Evolutionary conservation across 1,140 invertebrate species (phyloP).

Genomic region (Diorhabda elongata): DNA sequence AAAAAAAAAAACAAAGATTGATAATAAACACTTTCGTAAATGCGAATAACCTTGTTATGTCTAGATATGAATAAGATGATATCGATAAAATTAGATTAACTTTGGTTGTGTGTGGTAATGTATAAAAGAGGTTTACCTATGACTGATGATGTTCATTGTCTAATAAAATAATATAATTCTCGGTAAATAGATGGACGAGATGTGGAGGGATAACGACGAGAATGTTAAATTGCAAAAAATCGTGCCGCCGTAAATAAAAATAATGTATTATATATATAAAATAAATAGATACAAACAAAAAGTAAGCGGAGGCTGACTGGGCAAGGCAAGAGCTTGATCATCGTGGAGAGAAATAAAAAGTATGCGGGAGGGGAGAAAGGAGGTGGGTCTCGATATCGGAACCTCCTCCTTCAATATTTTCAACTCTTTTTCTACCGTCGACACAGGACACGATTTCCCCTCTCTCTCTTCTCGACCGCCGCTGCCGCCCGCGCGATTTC

Average conservation of each 20-base stretch:
- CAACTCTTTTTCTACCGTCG: conserved; percentile 18
- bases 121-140: too few relatives aligned
- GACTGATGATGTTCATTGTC: too few relatives aligned
- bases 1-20: too few relatives aligned
- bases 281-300: conserved; percentile 8
- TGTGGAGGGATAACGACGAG: background rate
- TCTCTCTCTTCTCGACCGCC: conserved; percentile 16
- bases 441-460: conserved; percentile 8
- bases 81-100: too few relatives aligned
- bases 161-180: too few relatives aligned
- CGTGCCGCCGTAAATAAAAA: conserved; percentile 7
- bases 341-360: conserved; percentile 19
- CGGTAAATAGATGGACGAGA: background rate
- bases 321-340: conserved; percentile 4
- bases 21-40: too few relatives aligned
- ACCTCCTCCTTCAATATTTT: conserved; percentile 22
- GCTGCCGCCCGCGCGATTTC: conserved; percentile 24
- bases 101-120: too few relatives aligned
- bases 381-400: conserved; percentile 23
- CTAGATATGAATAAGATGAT: too few relatives aligned
- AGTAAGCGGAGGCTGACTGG: conserved; percentile 18
- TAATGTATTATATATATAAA: conserved; percentile 14
- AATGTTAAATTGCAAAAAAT: conserved; percentile 12
- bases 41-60: too few relatives aligned
- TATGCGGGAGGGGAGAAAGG: conserved; percentile 17